phyloP scores from a whole-genome alignment of 2,797 vertebrate genomes.

The Periophthalmus magnuspinnatus region DNA sequence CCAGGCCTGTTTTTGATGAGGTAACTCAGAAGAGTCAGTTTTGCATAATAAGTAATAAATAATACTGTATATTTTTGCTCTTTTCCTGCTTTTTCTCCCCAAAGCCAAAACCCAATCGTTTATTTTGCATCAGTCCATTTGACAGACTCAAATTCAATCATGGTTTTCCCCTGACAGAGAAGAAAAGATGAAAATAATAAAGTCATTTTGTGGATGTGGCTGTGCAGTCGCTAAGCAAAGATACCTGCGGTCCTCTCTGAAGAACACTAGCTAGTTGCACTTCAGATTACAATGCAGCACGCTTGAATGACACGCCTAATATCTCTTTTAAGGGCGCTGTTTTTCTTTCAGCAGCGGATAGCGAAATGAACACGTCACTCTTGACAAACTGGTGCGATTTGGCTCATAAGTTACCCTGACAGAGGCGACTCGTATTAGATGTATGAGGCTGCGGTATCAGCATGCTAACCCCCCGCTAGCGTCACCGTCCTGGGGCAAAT shows the following conservation, averaged over 20 bases:
- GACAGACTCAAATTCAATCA: conserved; percentile 69
- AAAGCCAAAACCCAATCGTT: not conserved
- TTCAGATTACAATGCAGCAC: conserved; percentile 36
- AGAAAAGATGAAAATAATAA: conserved; percentile 65
- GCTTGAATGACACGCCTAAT: conserved; percentile 44
- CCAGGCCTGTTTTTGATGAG: no score
- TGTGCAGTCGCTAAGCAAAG: conserved; percentile 65
- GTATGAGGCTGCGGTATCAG: conserved; percentile 37
- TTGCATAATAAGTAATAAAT: no score
- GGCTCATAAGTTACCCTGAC: conserved; percentile 72
- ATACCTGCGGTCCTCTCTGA: conserved; percentile 30
- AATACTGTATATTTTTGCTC: not conserved
- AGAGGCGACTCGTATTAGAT: conserved; percentile 42
- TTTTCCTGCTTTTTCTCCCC: not conserved
- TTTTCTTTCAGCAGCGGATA: conserved; percentile 61
- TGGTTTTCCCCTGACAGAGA: conserved; percentile 32
- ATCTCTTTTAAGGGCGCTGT: conserved; percentile 56
- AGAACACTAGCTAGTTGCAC: conserved; percentile 45
- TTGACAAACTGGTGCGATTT: conserved; percentile 69
- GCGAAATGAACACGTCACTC: conserved; percentile 76
- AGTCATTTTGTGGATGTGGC: conserved; percentile 60
- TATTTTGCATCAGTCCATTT: conserved; percentile 3
- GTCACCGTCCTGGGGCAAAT: conserved; percentile 32
- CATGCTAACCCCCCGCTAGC: conserved; percentile 22
- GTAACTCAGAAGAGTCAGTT: no score